These are phyloP conservation scores for Armadillidium nasatum DNA, from an alignment of 1,140 invertebrate species.

Conservation along the genomic window DNA sequence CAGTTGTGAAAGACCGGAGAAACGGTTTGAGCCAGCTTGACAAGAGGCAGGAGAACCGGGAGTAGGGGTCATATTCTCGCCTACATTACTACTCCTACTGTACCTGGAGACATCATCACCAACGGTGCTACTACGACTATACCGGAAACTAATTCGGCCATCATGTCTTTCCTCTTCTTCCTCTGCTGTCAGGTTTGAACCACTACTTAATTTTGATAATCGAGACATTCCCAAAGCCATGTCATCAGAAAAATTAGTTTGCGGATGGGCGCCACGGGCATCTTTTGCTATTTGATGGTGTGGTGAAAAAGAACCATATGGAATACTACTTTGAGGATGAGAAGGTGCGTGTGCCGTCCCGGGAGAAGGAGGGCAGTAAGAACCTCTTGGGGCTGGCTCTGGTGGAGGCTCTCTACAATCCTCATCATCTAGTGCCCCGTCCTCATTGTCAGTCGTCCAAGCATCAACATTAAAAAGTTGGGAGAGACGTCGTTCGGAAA, in stretches of 20 bases:
- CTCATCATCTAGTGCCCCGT: constrained; percentile 35
- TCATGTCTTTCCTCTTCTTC: constrained; percentile 30
- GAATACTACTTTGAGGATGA: constrained; percentile 17
- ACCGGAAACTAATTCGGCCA: neutral
- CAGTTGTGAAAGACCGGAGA: constrained; percentile 32
- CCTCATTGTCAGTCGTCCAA: constrained; percentile 49
- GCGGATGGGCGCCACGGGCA: constrained; percentile 27
- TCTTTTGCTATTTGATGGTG: constrained; percentile 30
- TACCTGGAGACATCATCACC: neutral
- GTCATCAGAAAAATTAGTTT: constrained; percentile 38
- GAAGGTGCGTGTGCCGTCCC: constrained; percentile 52
- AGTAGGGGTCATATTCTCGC: constrained; percentile 33
- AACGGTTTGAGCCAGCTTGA: constrained; percentile 53
- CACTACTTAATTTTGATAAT: constrained; percentile 38
- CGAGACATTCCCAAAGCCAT: constrained; percentile 39
- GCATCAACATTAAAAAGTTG: constrained; percentile 66
- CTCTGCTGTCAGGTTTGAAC: constrained; percentile 33
- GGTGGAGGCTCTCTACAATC: constrained; percentile 45
- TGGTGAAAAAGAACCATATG: constrained; percentile 27
- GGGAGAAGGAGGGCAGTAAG: constrained; percentile 45
- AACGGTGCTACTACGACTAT: neutral
- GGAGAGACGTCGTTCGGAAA: constrained; percentile 57
- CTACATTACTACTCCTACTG: neutral
- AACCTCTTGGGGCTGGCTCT: constrained; percentile 47
- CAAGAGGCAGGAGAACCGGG: constrained; percentile 57